Percentiles rank a stretch among this genome's conserved stretches.
phyloP scores from a whole-genome alignment of 1,140 invertebrate species.

The Orchestia grillus region DNA sequence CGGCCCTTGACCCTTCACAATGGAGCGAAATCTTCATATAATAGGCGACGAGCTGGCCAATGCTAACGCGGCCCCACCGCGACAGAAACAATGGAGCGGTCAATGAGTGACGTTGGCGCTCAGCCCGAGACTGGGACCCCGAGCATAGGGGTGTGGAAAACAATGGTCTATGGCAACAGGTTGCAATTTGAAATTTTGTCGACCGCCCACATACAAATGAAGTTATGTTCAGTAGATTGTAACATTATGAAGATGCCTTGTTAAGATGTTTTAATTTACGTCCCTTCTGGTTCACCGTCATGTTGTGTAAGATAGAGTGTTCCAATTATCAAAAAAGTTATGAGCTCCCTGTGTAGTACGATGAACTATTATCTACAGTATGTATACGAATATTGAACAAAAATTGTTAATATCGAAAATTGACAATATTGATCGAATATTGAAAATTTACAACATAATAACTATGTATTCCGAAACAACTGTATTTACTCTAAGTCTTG shows the following conservation, averaged over 20 bases:
- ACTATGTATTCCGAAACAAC: too few species aligned
- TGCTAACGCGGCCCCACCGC: neutral
- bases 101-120: neutral
- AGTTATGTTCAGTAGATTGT: neutral
- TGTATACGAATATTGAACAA: too few species aligned
- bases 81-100: neutral
- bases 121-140: neutral
- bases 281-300: neutral
- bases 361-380: neutral
- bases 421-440: too few species aligned
- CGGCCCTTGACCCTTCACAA: constrained; percentile 31
- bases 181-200: neutral
- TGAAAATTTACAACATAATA: too few species aligned
- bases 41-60: constrained; percentile 13
- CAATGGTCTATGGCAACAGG: neutral
- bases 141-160: neutral
- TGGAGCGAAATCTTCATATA: constrained; percentile 40
- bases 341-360: neutral
- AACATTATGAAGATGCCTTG: neutral
- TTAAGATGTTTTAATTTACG: neutral
- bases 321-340: neutral
- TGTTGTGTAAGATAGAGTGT: neutral
- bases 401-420: too few species aligned
- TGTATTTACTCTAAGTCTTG: too few species aligned
- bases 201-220: neutral